phyloP scores from a whole-genome alignment of 2,113 vertebrate genomes.

The Proterorhinus semilunaris region DNA sequence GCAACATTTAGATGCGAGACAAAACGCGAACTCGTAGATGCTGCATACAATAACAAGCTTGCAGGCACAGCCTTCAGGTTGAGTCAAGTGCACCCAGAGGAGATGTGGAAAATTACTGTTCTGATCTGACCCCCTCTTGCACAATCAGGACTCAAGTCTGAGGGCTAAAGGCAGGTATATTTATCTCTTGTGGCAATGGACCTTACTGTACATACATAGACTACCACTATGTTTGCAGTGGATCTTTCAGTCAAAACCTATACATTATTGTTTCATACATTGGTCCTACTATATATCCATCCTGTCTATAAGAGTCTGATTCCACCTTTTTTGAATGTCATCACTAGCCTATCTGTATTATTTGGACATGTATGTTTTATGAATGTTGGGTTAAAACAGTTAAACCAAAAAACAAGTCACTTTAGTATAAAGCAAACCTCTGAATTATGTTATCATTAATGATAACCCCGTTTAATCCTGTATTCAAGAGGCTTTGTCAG shows the following conservation, averaged over 20 bases:
- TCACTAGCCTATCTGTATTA: too few species aligned
- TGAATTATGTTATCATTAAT: too few species aligned
- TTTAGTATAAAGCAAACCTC: too few species aligned
- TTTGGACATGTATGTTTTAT: too few species aligned
- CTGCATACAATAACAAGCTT: slow-evolving; percentile 10
- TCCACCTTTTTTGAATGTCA: too few species aligned
- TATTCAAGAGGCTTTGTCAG: too few species aligned
- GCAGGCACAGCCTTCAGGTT: slow-evolving; percentile 50
- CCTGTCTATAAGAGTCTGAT: too few species aligned
- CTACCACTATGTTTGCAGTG: slow-evolving; percentile 18
- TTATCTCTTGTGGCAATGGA: slow-evolving; percentile 66
- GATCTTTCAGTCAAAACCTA: slow-evolving; percentile 4
- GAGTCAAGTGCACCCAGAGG: slow-evolving; percentile 46
- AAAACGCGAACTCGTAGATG: slow-evolving; percentile 14
- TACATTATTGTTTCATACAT: slow-evolving; percentile 1
- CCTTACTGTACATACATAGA: slow-evolving; percentile 56
- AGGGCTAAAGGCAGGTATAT: slow-evolving; percentile 69
- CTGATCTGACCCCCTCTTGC: slow-evolving; percentile 58
- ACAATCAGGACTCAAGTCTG: slow-evolving; percentile 69
- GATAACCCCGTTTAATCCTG: too few species aligned
- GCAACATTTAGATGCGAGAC: slow-evolving; percentile 21
- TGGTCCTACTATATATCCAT: too few species aligned
- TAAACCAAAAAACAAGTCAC: too few species aligned
- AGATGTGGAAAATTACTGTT: slow-evolving; percentile 76
- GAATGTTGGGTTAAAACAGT: too few species aligned